Evolutionary conservation across 2,888 invertebrate genomes (phyloP), one percentile per base, ranked within the genome.

Genomic region (Drosophila nigricruria): DNA sequence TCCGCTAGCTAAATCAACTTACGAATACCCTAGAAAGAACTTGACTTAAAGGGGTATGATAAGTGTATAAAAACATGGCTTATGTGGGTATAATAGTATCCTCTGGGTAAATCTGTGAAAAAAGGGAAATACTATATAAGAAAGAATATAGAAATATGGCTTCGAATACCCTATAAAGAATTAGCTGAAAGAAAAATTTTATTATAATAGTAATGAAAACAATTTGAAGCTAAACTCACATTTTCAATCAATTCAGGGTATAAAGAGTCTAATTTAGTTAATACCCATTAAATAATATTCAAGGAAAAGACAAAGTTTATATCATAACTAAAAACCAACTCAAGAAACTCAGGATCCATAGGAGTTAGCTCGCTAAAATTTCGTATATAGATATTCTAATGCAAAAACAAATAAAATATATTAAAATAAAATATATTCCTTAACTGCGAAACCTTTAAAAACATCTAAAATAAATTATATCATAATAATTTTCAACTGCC

Each of bases 1-100:
- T 42, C 23, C 43, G 30, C 50, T 47, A 16, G 50, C 68, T 23
- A 47, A 73, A 68, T 52, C 59, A 68, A 73, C 50, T 54, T 30
- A 53, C 9, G 16, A 50, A 49, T 74, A 64, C 64, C 57, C 70
- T 58, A 6, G 38, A 60, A 0, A 25, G 18, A 12, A 18, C 5
- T 0, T 5, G 6, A 5, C 6, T 18, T 0, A 20, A 30, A n/a
- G 2, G 9, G 27, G 14, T 40, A 8, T 27, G 25, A 12, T 27
- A 23, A 2, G 8, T 5, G 42, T 8, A 18, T n/a, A 5, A 42
- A 20, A 42, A 42, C 6, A n/a, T 36, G 1, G 6, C 14, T 34
- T 14, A 14, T n/a, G n/a, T 5, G 2, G 6, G 0, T 18, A 38
- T 9, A 38, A 9, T n/a, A n/a, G n/a, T n/a, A n/a, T n/a, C n/a